Evolutionary conservation across 2,113 vertebrate species (phyloP), one percentile per base, ranked within the genome.

Genomic region (Oriolus oriolus): DNA sequence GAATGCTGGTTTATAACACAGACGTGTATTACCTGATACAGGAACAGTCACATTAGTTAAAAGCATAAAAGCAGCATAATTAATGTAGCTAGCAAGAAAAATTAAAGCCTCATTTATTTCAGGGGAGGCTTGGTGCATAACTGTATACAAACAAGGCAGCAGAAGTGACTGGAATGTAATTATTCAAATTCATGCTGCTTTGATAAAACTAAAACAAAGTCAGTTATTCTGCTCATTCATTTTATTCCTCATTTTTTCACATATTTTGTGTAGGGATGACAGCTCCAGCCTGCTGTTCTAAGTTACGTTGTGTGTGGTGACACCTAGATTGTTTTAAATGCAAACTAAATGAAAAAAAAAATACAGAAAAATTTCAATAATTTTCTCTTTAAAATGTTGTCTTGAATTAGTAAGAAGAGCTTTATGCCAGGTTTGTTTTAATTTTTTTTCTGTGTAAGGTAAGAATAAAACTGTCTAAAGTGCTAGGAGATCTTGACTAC

Each of bases 51-150:
- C 31, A 37, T 75, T 82, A 84, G 41, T 54, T 78, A 87, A 82
- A 91, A 94, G 54, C 10, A 84, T 28, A 64, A 89, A 84, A 75
- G 6, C 37, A 68, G n/a, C 14, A 52, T 68, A 92, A 91, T 71
- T 84, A 76, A 91, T 75, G 49, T 60, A 68, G 8, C 44, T 84
- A 71, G n/a, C 26, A 87, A 81, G 69, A 82, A 89, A 91, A 89
- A 75, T 31, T 61, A 87, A 89, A 93, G 56, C n/a, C 45, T 81
- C 56, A 53, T 91, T 94, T 79, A 91, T 92, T 95, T 84, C 52
- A 68, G 20, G 37, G 49, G 41, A 82, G 79, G 33, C 16, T 57
- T 68, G 19, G 41, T 90, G 50, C 20, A 42, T 27, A 84, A 45
- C 26, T 49, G 28, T 56, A 16, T 68, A 44, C 63, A 87, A 89